Conservation (phyloP, 2,888 invertebrate species). For the Copidosoma aretas region DNA sequence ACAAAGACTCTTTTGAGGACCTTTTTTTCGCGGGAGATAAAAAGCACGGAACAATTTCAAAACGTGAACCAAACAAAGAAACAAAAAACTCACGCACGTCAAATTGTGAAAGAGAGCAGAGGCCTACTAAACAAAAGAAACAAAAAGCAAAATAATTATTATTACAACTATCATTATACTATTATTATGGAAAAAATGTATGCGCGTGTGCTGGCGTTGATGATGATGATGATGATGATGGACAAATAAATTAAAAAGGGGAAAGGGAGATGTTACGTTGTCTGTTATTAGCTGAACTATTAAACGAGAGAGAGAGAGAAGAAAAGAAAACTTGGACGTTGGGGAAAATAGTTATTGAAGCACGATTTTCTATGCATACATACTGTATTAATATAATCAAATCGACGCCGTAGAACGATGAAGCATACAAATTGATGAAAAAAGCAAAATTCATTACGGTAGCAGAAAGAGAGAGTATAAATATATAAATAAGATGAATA, state of each 20-base stretch:
- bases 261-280: slow-evolving; percentile 27
- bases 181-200: background rate
- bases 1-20: slow-evolving; percentile 26
- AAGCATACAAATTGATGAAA: too few relatives aligned
- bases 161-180: too few relatives aligned
- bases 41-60: background rate
- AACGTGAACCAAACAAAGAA: background rate
- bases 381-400: slow-evolving; percentile 22
- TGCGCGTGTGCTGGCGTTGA: slow-evolving; percentile 9
- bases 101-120: slow-evolving; percentile 22
- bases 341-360: slow-evolving; percentile 31
- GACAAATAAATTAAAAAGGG: background rate
- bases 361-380: slow-evolving; percentile 40
- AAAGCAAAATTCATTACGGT: background rate
- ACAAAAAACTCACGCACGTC: slow-evolving; percentile 7
- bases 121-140: slow-evolving; percentile 32
- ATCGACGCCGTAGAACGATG: slow-evolving; percentile 16
- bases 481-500: slow-evolving; percentile 14
- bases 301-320: background rate
- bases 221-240: slow-evolving; percentile 3
- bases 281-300: slow-evolving; percentile 36
- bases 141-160: too few relatives aligned
- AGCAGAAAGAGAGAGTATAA: background rate
- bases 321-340: slow-evolving; percentile 10
- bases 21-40: slow-evolving; percentile 21